Conservation (phyloP, 2,797 vertebrate species). For the Phrynocephalus guinanensis region DNA sequence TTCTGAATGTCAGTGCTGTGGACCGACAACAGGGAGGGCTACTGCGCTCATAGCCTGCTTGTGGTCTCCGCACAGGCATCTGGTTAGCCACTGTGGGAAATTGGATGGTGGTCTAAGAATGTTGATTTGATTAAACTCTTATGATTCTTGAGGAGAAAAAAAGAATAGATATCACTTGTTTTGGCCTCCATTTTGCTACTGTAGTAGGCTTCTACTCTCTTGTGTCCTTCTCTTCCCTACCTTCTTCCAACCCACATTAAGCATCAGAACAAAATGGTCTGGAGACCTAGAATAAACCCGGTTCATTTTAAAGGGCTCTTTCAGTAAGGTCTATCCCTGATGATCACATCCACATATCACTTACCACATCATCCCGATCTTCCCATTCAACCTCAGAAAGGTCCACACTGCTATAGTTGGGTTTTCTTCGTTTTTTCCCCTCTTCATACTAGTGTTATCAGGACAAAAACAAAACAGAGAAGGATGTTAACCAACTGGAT, state of each 20-base stretch:
- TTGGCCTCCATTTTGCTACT: neutral
- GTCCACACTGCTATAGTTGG: conserved; percentile 97
- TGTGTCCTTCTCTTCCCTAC: too few relatives aligned
- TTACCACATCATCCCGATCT: conserved; percentile 94
- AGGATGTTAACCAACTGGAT: neutral
- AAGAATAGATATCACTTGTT: neutral
- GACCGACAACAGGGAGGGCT: neutral
- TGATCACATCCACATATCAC: conserved; percentile 82
- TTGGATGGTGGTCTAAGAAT: neutral
- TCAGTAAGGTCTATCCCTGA: neutral
- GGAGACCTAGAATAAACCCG: neutral
- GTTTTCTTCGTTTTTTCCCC: conserved; percentile 93
- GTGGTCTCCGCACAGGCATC: too few relatives aligned
- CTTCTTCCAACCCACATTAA: too few relatives aligned
- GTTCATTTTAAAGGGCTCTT: neutral
- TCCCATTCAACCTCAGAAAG: conserved; percentile 99
- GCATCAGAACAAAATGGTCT: neutral
- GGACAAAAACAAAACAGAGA: conserved; percentile 1
- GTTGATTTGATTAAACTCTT: neutral
- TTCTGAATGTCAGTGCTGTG: neutral
- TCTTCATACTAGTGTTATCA: conserved; percentile 88
- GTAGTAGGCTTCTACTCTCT: neutral
- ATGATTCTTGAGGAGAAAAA: neutral
- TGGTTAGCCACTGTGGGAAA: too few relatives aligned
- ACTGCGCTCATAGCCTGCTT: neutral